Evolutionary conservation across 1,140 invertebrate genomes (phyloP).

Genomic region (Octopus sinensis): DNA sequence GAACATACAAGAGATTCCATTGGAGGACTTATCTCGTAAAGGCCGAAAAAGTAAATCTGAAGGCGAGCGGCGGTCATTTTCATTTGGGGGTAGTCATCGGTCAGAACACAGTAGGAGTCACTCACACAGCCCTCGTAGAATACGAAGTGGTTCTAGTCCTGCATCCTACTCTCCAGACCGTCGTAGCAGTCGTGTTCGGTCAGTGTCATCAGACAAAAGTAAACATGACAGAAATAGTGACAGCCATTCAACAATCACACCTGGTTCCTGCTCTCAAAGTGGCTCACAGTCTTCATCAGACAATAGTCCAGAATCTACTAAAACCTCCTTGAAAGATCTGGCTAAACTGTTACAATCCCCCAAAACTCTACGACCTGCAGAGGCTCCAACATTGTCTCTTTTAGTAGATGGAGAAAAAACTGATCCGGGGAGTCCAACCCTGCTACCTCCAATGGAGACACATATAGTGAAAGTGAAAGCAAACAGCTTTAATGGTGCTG

Average conservation of each 20-base stretch:
- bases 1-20: conserved; percentile 69
- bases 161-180: conserved; percentile 2
- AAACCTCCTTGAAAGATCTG: conserved; percentile 30
- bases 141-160: conserved; percentile 22
- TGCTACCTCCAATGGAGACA: conserved; percentile 36
- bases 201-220: conserved; percentile 14
- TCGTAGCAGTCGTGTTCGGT: not conserved
- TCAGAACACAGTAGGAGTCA: conserved; percentile 29
- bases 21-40: conserved; percentile 69
- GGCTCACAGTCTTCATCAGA: conserved; percentile 28
- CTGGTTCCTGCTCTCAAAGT: conserved; percentile 18
- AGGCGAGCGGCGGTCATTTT: not conserved
- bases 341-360: conserved; percentile 34
- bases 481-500: not conserved
- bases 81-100: conserved; percentile 9
- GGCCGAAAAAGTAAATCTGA: conserved; percentile 9
- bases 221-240: conserved; percentile 29
- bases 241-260: conserved; percentile 13
- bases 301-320: conserved; percentile 18
- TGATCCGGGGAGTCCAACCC: conserved; percentile 24
- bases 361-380: conserved; percentile 44
- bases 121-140: conserved; percentile 43
- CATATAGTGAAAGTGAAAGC: conserved; percentile 11
- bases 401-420: conserved; percentile 27
- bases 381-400: conserved; percentile 43